Conservation (phyloP, 2,797 vertebrate genomes). For the Spheniscus humboldti region DNA sequence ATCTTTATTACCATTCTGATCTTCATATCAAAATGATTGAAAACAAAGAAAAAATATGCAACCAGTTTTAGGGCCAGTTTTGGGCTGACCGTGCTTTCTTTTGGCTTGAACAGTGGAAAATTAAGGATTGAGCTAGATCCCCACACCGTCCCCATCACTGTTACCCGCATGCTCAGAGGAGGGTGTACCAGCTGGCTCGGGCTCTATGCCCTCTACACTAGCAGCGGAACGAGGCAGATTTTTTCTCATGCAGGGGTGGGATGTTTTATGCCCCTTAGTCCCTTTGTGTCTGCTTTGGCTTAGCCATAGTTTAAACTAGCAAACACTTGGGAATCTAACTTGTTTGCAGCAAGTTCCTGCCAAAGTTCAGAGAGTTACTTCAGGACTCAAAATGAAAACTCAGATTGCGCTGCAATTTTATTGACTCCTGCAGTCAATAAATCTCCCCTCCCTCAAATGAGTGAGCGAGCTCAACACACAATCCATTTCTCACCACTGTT, state of each 20-base stretch:
- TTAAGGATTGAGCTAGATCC: background rate
- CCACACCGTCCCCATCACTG: background rate
- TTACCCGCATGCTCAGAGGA: accelerated
- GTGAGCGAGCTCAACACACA: background rate
- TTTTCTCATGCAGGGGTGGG: background rate
- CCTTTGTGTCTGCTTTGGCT: background rate
- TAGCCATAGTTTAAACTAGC: background rate
- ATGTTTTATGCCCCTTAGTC: background rate
- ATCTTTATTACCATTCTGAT: background rate
- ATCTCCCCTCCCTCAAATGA: background rate
- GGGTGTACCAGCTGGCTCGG: background rate
- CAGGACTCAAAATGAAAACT: background rate
- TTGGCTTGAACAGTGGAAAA: background rate
- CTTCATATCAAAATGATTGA: background rate
- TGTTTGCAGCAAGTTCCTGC: background rate
- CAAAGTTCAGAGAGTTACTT: background rate
- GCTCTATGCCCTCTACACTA: background rate
- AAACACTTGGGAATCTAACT: background rate
- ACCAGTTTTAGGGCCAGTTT: background rate
- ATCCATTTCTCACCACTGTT: conserved; percentile 13
- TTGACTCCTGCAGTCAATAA: conserved; percentile 23
- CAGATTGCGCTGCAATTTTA: background rate
- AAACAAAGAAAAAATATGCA: background rate
- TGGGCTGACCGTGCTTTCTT: accelerated
- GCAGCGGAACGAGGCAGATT: background rate